Base-by-base conservation (phyloP, 2,888 invertebrate genomes). In the Alviniconcha strummeri region DNA sequence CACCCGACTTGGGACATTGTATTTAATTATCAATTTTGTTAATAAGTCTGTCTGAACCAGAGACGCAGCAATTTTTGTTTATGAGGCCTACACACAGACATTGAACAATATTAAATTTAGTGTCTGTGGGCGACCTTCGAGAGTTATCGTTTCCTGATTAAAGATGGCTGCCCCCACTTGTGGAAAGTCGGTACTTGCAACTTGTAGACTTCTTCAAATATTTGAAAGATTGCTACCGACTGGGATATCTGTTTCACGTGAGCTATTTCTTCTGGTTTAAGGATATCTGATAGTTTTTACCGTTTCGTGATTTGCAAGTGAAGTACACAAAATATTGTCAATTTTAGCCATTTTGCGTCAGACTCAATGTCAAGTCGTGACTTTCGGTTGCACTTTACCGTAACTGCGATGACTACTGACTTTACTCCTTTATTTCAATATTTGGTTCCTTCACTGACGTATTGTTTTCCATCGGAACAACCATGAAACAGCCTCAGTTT, bases 161-260 rank as follows among this genome's bases (percentile, higher is more conserved):
- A 71, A 71, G 71, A 71, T 71, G 71, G 71, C 71, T 9, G 71
- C 71, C 71, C 8, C 71, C n/a, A 19, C n/a, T 71, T 71, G 71
- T n/a, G 7, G 71, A 71, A 7, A 19, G 71, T 17, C 71, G 7
- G 17, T 71, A 17, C 71, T 71, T 7, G n/a, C n/a, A 71, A 19
- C 19, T 17, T 71, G 71, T 5, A 71, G n/a, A 71, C 71, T 71
- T 8, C 17, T 71, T 17, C 13, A 5, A 7, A 11, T 71, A 17
- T 71, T 71, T 17, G 71, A 71, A 7, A 11, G 71, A 19, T 19
- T 71, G 17, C 71, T 17, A 7, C 71, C 19, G 13, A 19, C 13
- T 19, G 71, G 71, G 17, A 19, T 9, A 17, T 11, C 71, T 7
- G n/a, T 71, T 71, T 17, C 71, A 17, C 71, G 71, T 71, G 17